These are phyloP conservation scores for Conger conger DNA, from an alignment of 2,113 vertebrate genomes.

Conservation along the genomic window DNA sequence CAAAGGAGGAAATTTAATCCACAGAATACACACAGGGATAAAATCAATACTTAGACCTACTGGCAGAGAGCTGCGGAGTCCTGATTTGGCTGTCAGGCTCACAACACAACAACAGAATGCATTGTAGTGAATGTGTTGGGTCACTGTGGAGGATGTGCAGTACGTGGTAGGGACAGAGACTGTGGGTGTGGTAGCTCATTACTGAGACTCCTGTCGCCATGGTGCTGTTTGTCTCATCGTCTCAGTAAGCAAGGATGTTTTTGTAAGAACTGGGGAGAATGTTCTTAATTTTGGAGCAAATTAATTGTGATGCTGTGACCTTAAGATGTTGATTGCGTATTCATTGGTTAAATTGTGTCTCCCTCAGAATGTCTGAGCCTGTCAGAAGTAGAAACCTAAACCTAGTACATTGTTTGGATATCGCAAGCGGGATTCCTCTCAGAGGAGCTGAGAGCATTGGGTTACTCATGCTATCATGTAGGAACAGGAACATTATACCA, in stretches of 20 bases:
- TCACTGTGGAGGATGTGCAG: background rate
- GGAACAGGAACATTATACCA: background rate
- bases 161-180: background rate
- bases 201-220: background rate
- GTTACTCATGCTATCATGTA: background rate
- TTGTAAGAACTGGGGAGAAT: background rate
- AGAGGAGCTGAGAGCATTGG: background rate
- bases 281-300: background rate
- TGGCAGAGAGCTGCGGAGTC: background rate
- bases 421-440: background rate
- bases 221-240: background rate
- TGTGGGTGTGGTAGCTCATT: background rate
- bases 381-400: background rate
- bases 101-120: background rate
- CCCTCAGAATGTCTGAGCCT: background rate
- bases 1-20: conserved; percentile 37
- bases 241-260: background rate
- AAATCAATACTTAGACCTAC: conserved; percentile 12
- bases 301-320: too few relatives aligned
- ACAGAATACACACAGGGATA: conserved; percentile 33
- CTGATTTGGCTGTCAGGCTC: background rate
- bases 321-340: too few relatives aligned
- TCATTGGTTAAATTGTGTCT: background rate
- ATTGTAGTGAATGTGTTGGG: background rate
- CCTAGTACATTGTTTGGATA: background rate